Conservation (phyloP, 2,113 vertebrate species). For the Pygoscelis adeliae region DNA sequence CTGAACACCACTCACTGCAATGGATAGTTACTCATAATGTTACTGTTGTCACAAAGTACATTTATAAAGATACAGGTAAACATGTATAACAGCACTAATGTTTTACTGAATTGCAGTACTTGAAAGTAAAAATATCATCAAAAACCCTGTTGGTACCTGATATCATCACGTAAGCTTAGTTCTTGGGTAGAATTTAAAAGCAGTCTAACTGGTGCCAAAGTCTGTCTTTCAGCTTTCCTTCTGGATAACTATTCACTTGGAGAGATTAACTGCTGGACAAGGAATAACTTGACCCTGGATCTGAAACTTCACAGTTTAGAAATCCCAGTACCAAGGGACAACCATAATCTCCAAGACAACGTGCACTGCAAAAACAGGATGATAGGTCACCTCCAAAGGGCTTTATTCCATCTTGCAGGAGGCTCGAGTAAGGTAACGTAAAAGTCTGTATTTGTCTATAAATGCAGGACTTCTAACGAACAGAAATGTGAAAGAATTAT, state of each 20-base stretch:
- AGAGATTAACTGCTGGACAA: background rate
- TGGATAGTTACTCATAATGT: background rate
- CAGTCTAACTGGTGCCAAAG: background rate
- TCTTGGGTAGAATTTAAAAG: background rate
- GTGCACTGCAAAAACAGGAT: rapidly evolving
- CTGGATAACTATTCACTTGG: background rate
- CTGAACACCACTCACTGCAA: background rate
- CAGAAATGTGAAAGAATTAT: background rate
- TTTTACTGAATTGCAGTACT: background rate
- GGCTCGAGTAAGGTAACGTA: background rate
- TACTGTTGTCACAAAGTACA: background rate
- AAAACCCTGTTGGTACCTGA: background rate
- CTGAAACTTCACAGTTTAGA: background rate
- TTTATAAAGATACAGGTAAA: background rate
- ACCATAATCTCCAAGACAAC: background rate
- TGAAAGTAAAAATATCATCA: background rate
- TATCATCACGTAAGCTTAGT: background rate
- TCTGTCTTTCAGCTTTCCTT: background rate
- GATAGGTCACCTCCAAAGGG: background rate
- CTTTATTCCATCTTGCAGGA: background rate
- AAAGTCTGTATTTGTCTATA: background rate
- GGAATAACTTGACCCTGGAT: background rate
- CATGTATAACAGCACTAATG: rapidly evolving
- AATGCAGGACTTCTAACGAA: background rate
- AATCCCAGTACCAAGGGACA: background rate